Evolutionary conservation across 2,888 invertebrate species (phyloP).

Genomic region (Orchesellides sinensis): DNA sequence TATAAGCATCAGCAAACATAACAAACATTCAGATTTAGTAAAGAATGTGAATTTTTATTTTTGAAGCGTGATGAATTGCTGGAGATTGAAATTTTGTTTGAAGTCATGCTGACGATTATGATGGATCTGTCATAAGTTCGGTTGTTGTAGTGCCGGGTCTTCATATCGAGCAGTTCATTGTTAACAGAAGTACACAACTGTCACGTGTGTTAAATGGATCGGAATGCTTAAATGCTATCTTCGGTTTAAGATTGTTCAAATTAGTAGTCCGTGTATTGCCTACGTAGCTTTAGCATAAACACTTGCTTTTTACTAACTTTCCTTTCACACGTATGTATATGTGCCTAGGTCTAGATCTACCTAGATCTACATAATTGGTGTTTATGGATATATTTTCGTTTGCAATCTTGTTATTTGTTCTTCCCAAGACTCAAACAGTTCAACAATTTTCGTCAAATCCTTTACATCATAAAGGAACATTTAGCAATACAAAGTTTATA

Average conservation of each 20-base stretch:
- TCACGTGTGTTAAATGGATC: too few relatives aligned
- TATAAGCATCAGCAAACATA: too few relatives aligned
- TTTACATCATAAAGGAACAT: conserved; percentile 2
- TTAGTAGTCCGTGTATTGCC: background rate
- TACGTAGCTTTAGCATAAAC: too few relatives aligned
- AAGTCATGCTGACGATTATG: conserved; percentile 63
- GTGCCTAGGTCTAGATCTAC: too few relatives aligned
- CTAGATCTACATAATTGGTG: too few relatives aligned
- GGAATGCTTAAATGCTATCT: too few relatives aligned
- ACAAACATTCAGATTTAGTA: conserved; percentile 45
- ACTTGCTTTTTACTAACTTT: too few relatives aligned
- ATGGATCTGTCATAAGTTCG: conserved; percentile 32
- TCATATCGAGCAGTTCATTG: too few relatives aligned
- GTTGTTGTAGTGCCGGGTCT: too few relatives aligned
- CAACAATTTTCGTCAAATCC: background rate
- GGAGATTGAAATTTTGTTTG: conserved; percentile 21
- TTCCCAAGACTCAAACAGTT: background rate
- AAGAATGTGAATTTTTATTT: conserved; percentile 42
- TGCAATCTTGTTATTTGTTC: background rate
- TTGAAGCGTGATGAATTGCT: conserved; percentile 56
- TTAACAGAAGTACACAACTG: too few relatives aligned
- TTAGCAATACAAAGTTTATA: background rate
- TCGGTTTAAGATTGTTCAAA: too few relatives aligned
- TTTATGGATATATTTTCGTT: background rate
- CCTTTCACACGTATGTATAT: too few relatives aligned